Evolutionary conservation across 2,113 vertebrate species (phyloP), one percentile per base, ranked within the genome.

Genomic region (Tautogolabrus adspersus): DNA sequence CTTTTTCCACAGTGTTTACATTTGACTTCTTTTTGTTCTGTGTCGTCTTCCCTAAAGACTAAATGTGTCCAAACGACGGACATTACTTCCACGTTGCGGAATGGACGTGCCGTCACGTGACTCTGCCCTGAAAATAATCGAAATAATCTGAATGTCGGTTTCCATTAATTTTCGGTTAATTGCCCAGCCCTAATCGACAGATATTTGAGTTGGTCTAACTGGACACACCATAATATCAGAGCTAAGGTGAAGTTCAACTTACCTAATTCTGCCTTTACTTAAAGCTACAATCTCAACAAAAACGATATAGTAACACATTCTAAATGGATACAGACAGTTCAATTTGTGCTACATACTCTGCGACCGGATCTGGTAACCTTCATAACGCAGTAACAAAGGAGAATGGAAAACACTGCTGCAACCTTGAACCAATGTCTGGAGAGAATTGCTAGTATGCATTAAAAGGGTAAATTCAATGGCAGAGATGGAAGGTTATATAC

Each of bases 401-500:
- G 2, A 23, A 18, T 3, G 11, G 21, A 66, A 57, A 73, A 72
- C 44, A 54, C 37, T n/a, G 37, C 56, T 38, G 63, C 10, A 68
- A 34, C 66, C 37, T 26, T 69, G 34, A 19, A 60, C 30, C 16
- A 13, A 12, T 10, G 8, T 83, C 75, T 76, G 6, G n/a, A 61
- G 16, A 79, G 57, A 85, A 65, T 15, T 1, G 16, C 61, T 37
- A 23, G 37, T 51, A 13, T 46, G 56, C 19, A 60, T n/a, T 67
- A 42, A 74, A 57, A 52, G 6, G 62, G 69, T 77, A 68, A 77
- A 69, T 80, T 49, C 47, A 51, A 22, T 66, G 77, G 51, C 51
- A 37, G 37, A 67, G 16, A 82, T 47, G 54, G 68, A 71, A 58
- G 55, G 54, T 18, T 42, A 56, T 57, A 61, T 30, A 81, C 54